Percentiles rank a stretch among this genome's conserved stretches.
Evolutionary conservation across 2,113 vertebrate species (phyloP).

Genomic region (Poeciliopsis prolifica): DNA sequence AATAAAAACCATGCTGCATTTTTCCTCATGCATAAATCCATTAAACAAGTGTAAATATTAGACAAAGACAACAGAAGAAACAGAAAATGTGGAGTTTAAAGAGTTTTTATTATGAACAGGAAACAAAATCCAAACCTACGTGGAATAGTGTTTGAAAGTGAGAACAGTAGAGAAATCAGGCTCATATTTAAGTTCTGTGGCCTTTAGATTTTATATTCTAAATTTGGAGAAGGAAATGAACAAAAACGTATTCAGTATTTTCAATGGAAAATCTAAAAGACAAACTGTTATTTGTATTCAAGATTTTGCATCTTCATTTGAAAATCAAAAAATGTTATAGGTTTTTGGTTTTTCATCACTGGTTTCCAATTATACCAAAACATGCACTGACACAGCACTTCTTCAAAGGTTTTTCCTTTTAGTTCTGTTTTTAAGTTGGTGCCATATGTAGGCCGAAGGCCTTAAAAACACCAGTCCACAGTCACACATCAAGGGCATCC

Average conservation of each 20-base stretch:
- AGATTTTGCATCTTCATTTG: neutral
- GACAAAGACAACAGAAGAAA: neutral
- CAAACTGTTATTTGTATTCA: neutral
- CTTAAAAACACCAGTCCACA: conserved; percentile 78
- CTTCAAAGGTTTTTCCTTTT: conserved; percentile 33
- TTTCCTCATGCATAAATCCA: neutral
- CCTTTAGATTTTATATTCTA: too few species aligned
- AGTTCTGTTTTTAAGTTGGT: conserved; percentile 74
- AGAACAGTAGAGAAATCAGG: neutral
- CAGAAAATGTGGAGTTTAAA: neutral
- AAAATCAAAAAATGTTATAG: neutral
- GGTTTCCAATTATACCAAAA: neutral
- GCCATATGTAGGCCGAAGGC: conserved; percentile 81
- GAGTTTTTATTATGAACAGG: neutral
- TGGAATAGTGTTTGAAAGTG: neutral
- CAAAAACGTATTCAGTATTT: too few species aligned
- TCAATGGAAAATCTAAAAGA: neutral
- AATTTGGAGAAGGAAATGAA: too few species aligned
- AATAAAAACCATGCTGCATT: conserved; percentile 6
- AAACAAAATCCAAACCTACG: neutral
- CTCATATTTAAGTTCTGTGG: too few species aligned
- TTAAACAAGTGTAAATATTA: neutral
- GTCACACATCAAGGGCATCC: conserved; percentile 71
- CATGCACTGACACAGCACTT: neutral
- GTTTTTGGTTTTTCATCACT: neutral